Evolutionary conservation across 92 coral and sea anemone species (phyloP).

Genomic region (Heteractis magnifica): DNA sequence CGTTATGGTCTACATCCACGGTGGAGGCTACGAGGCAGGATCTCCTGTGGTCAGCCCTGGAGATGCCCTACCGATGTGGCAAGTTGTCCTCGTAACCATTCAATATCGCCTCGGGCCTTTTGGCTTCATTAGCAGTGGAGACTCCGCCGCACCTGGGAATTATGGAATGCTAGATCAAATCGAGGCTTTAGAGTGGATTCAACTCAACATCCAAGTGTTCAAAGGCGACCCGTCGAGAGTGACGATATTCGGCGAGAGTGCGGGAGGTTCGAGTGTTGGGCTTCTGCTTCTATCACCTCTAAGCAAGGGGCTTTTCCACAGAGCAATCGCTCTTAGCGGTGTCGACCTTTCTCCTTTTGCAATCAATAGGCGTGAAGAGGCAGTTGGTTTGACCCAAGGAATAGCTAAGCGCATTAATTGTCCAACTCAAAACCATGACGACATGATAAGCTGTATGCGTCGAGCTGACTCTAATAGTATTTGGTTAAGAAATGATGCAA

Average conservation of each 20-base stretch:
- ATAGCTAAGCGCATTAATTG: slow-evolving; percentile 44
- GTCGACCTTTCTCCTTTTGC: slow-evolving; percentile 76
- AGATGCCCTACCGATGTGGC: slow-evolving; percentile 78
- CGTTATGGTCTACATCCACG: slow-evolving; percentile 87
- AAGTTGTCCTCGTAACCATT: slow-evolving; percentile 77
- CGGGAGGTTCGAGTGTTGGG: slow-evolving; percentile 87
- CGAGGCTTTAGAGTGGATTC: slow-evolving; percentile 76
- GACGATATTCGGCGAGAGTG: slow-evolving; percentile 90
- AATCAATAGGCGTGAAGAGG: slow-evolving; percentile 36
- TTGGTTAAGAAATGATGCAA: slow-evolving; percentile 21
- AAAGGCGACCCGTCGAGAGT: slow-evolving; percentile 74
- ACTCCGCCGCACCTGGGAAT: slow-evolving; percentile 70
- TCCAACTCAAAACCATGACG: slow-evolving; percentile 35
- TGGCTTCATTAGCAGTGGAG: slow-evolving; percentile 80
- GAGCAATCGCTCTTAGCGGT: slow-evolving; percentile 79
- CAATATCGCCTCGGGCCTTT: slow-evolving; percentile 83
- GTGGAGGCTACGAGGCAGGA: slow-evolving; percentile 88
- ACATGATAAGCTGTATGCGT: slow-evolving; percentile 61
- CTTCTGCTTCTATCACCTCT: slow-evolving; percentile 64
- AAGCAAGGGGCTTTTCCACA: slow-evolving; percentile 70
- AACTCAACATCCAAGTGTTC: slow-evolving; percentile 61
- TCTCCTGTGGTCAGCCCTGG: slow-evolving; percentile 80
- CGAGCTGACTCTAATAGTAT: slow-evolving; percentile 46
- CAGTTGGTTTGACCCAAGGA: slow-evolving; percentile 43
- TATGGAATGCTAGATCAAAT: slow-evolving; percentile 88